Base-by-base conservation (phyloP, 1,140 invertebrate species). In the Gyrodactylus bullatarudis region DNA sequence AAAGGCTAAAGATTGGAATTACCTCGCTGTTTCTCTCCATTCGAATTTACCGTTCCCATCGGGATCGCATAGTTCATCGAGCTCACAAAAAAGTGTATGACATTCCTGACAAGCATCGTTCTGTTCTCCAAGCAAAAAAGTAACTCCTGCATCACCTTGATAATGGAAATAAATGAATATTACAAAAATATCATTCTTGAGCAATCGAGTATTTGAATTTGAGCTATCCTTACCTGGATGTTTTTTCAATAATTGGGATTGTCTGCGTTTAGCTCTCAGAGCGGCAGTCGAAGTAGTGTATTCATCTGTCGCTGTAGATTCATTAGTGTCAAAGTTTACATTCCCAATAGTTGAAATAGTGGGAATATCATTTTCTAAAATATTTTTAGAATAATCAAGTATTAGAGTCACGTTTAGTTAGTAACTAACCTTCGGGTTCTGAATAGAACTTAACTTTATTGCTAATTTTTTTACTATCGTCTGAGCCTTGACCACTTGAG, bases 121-220 rank as follows among this genome's bases (percentile, higher is more conserved):
- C n/a, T n/a, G n/a, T 68, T 68, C 68, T 23, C 70, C 70, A 16
- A 71, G 70, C 21, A 71, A 23, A 26, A 71, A 71, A n/a, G 24
- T 71, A n/a, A 71, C 70, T 54, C 34, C 34, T 54, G 8, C 8
- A 54, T n/a, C n/a, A n/a, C n/a, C n/a, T n/a, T n/a, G n/a, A n/a
- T n/a, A n/a, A n/a, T n/a, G n/a, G n/a, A n/a, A n/a, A n/a, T n/a
- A n/a, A n/a, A n/a, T n/a, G n/a, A n/a, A n/a, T n/a, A n/a, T n/a
- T 54, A n/a, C 34, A 54, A 54, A 54, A 54, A 54, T n/a, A 54
- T 16, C 8, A n/a, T 16, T 16, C n/a, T 54, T 54, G n/a, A 54
- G 8, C 8, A 54, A 54, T 54, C n/a, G n/a, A 54, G 8, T 16
- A n/a, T n/a, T 54, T 8, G n/a, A n/a, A 16, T 54, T n/a, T 54